Conservation (phyloP, 2,888 invertebrate species). For the Eristalis pertinax region DNA sequence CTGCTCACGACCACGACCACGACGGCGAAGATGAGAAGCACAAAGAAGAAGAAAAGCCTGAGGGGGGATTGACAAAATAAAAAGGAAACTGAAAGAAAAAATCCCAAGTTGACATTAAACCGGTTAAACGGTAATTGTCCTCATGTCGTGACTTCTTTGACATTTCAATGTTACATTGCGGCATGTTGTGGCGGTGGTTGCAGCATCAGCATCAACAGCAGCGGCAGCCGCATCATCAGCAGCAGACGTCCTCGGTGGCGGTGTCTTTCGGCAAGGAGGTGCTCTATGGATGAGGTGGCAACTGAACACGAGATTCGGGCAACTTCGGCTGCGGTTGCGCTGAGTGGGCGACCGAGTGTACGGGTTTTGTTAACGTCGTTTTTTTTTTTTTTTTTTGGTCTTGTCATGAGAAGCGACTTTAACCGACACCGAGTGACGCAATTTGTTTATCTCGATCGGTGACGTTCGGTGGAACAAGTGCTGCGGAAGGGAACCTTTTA, state of each 20-base stretch:
- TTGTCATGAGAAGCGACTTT: neutral
- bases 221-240: neutral
- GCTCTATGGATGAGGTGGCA: slow-evolving; percentile 15
- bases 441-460: neutral
- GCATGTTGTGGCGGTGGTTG: slow-evolving; percentile 17
- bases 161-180: slow-evolving; percentile 65
- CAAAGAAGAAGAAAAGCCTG: neutral
- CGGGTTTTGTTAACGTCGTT: neutral
- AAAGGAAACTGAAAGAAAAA: slow-evolving; percentile 42
- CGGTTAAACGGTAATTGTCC: slow-evolving; percentile 67
- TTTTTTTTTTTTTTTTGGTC: neutral
- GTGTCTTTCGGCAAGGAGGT: slow-evolving; percentile 11
- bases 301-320: neutral
- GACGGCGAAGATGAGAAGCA: neutral
- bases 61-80: neutral
- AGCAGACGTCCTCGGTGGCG: slow-evolving; percentile 19
- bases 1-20: neutral
- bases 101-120: slow-evolving; percentile 65
- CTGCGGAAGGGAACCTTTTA: neutral
- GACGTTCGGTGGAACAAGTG: neutral
- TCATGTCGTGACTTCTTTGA: slow-evolving; percentile 71
- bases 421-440: neutral
- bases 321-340: neutral
- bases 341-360: neutral
- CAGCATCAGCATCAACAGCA: neutral